These are phyloP conservation scores for Eurois occulta DNA, from an alignment of 2,888 invertebrate species.

Conservation along the genomic window DNA sequence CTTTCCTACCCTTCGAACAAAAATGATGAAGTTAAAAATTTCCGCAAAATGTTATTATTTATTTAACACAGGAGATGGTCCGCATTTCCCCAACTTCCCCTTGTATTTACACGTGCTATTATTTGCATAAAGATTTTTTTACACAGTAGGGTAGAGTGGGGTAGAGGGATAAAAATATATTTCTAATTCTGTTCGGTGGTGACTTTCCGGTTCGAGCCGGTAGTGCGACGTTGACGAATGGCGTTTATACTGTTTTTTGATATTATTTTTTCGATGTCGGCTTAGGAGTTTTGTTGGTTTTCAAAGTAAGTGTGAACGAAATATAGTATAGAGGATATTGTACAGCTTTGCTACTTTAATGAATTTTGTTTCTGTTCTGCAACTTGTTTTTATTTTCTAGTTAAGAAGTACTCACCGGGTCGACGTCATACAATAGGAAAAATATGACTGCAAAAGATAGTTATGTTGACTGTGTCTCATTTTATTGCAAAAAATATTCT, in stretches of 20 bases:
- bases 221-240: conserved; percentile 86
- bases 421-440: not conserved
- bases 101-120: conserved; percentile 88
- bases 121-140: conserved; percentile 89
- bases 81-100: conserved; percentile 79
- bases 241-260: conserved; percentile 82
- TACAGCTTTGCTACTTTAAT: not conserved
- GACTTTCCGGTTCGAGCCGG: conserved; percentile 84
- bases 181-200: conserved; percentile 87
- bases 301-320: conserved; percentile 29
- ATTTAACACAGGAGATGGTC: conserved; percentile 69
- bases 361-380: not conserved
- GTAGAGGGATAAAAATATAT: conserved; percentile 88
- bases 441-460: not conserved
- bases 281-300: conserved; percentile 42
- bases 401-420: not conserved
- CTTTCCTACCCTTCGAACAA: conserved; percentile 37
- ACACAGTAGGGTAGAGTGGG: conserved; percentile 76
- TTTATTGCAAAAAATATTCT: not conserved
- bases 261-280: conserved; percentile 73
- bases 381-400: not conserved
- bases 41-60: conserved; percentile 70
- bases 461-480: not conserved
- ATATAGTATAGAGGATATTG: conserved; percentile 15
- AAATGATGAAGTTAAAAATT: conserved; percentile 59